Conservation (phyloP, 2,888 invertebrate genomes). For the Vanessa cardui region DNA sequence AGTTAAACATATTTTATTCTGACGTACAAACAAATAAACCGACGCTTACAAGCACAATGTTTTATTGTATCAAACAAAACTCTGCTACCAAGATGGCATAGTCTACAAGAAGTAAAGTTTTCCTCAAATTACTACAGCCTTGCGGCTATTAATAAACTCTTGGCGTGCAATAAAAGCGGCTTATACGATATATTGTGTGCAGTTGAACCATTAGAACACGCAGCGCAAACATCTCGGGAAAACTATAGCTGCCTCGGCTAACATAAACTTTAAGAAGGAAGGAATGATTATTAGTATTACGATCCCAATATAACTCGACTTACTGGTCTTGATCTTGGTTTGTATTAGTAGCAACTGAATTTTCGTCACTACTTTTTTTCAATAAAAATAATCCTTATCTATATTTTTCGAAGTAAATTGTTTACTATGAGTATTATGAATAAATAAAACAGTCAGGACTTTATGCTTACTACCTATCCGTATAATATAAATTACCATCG, state of each 20-base stretch:
- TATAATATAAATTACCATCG: too few species aligned
- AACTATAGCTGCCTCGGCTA: slow-evolving; percentile 13
- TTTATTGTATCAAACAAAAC: background rate
- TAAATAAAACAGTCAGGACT: too few species aligned
- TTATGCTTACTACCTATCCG: too few species aligned
- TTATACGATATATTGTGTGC: slow-evolving; percentile 29
- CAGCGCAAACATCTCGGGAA: slow-evolving; percentile 25
- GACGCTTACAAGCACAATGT: too few species aligned
- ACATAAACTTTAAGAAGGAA: slow-evolving; percentile 14
- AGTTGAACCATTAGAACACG: slow-evolving; percentile 25
- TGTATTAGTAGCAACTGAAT: too few species aligned
- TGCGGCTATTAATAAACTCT: slow-evolving; percentile 29
- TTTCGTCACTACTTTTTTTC: too few species aligned
- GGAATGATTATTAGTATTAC: background rate
- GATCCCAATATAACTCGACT: background rate
- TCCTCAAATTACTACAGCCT: slow-evolving; percentile 21
- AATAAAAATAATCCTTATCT: too few species aligned
- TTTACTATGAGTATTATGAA: too few species aligned
- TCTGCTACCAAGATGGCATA: background rate
- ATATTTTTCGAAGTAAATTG: too few species aligned
- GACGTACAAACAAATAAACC: too few species aligned
- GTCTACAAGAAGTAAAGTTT: slow-evolving; percentile 20
- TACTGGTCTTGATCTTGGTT: too few species aligned
- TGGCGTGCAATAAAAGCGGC: slow-evolving; percentile 26
- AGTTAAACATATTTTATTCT: too few species aligned